phyloP scores from a whole-genome alignment of 2,888 invertebrate species.

The Callimorpha dominula region DNA sequence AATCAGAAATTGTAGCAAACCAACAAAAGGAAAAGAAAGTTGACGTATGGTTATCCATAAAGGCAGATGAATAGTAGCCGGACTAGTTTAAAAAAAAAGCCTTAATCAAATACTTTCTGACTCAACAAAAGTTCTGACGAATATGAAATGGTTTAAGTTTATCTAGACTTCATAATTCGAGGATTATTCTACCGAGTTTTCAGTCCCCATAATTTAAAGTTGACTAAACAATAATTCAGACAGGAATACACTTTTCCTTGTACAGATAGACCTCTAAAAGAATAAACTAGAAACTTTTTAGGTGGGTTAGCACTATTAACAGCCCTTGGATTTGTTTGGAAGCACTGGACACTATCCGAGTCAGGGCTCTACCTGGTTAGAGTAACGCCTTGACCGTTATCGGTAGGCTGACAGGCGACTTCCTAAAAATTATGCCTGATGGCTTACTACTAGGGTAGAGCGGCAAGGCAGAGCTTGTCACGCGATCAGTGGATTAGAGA shows the following conservation, averaged over 20 bases:
- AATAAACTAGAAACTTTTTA: background rate
- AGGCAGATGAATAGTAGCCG: background rate
- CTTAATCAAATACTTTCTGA: constrained; percentile 34
- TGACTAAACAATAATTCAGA: background rate
- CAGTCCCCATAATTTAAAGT: background rate
- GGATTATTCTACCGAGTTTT: background rate
- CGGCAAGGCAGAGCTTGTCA: background rate
- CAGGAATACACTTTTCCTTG: background rate
- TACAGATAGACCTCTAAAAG: background rate
- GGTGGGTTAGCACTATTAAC: background rate
- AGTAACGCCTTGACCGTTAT: no score
- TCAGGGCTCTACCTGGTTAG: background rate
- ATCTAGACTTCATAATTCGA: constrained; percentile 12
- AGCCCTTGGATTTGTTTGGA: background rate
- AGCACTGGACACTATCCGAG: background rate
- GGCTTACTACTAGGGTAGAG: background rate
- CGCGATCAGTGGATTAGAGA: background rate
- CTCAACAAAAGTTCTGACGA: constrained; percentile 7
- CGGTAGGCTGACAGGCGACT: background rate
- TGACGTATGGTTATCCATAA: background rate
- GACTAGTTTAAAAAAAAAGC: background rate
- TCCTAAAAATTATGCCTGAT: no score
- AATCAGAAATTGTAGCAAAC: no score
- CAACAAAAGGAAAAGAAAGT: background rate
- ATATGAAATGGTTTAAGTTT: constrained; percentile 13